These are phyloP conservation scores for Arctia plantaginis DNA, from an alignment of 2,888 invertebrate species.

Conservation along the genomic window DNA sequence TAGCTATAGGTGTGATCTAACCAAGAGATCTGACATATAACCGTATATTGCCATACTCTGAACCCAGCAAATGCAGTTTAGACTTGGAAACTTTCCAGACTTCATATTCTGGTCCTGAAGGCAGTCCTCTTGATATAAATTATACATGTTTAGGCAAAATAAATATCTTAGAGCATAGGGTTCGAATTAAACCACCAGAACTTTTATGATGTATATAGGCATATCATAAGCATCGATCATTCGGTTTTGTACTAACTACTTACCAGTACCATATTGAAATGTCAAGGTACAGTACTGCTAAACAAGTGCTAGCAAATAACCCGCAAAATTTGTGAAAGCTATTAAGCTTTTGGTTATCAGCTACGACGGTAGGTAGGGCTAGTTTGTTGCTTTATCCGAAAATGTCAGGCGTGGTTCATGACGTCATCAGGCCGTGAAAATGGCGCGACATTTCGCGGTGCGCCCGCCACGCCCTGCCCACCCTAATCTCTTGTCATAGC, in stretches of 20 bases:
- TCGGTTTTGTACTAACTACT: neutral
- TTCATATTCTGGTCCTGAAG: too few relatives aligned
- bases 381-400: slow-evolving; percentile 78
- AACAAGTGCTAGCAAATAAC: slow-evolving; percentile 70
- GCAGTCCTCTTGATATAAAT: too few relatives aligned
- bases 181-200: neutral
- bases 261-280: slow-evolving; percentile 59
- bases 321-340: slow-evolving; percentile 71
- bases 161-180: too few relatives aligned
- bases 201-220: neutral
- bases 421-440: slow-evolving; percentile 78
- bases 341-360: slow-evolving; percentile 81
- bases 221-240: neutral
- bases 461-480: slow-evolving; percentile 78
- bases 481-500: slow-evolving; percentile 79
- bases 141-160: too few relatives aligned
- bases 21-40: too few relatives aligned
- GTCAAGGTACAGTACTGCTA: slow-evolving; percentile 73
- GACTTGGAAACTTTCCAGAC: too few relatives aligned
- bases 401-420: slow-evolving; percentile 84
- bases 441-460: slow-evolving; percentile 83
- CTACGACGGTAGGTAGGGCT: slow-evolving; percentile 78
- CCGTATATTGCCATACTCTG: too few relatives aligned
- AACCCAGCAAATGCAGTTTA: too few relatives aligned
- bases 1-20: too few relatives aligned